phyloP scores from a whole-genome alignment of 2,797 vertebrate species.

The Mormyrus hasselquistii region DNA sequence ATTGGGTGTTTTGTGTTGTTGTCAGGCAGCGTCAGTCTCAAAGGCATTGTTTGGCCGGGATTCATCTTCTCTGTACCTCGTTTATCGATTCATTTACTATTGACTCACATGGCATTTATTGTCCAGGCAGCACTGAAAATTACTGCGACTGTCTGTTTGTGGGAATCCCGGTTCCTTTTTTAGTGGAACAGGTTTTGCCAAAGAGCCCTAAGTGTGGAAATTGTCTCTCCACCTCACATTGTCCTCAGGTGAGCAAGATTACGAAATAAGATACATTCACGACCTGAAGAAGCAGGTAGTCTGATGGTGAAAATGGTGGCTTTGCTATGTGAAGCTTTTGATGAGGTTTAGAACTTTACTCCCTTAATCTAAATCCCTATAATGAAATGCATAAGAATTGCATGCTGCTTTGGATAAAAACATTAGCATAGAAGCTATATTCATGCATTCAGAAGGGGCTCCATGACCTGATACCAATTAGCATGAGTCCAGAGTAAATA shows the following conservation, averaged over 20 bases:
- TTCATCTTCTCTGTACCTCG: not conserved
- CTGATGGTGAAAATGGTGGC: not conserved
- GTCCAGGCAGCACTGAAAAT: not conserved
- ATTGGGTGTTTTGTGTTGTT: not conserved
- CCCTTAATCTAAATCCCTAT: not conserved
- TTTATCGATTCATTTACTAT: constrained; percentile 6
- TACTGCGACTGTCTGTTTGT: not conserved
- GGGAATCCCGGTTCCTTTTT: not conserved
- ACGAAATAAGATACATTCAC: not conserved
- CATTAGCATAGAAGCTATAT: not conserved
- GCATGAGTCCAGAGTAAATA: not conserved
- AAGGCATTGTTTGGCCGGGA: not conserved
- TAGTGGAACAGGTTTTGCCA: not conserved
- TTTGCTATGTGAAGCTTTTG: not conserved
- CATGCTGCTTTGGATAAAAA: not conserved
- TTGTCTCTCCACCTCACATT: not conserved
- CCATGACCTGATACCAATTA: not conserved
- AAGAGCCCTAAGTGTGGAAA: not conserved
- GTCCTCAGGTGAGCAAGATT: not conserved
- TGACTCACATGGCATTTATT: not conserved
- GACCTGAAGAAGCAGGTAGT: not conserved
- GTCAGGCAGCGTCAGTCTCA: not conserved
- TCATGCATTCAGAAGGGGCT: not conserved
- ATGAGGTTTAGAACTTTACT: not conserved
- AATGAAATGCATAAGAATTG: not conserved